Base-by-base conservation (phyloP, 2,113 vertebrate species). In the Cepphus grylle region DNA sequence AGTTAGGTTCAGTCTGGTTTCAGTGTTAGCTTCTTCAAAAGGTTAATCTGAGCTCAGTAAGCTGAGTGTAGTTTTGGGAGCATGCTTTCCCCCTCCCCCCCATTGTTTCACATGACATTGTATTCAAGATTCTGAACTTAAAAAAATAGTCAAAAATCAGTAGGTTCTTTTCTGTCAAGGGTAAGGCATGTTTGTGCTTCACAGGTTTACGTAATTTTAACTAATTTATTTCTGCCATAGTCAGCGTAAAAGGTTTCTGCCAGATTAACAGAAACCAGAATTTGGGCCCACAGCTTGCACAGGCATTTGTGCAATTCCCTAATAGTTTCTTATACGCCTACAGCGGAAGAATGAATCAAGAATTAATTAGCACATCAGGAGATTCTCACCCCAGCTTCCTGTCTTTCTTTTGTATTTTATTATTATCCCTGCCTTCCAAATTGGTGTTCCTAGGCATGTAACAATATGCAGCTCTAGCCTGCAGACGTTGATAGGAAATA, bases 311-410 rank as follows among this genome's bases (percentile, higher is more conserved):
- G 94, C 81, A 91, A 88, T 96, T 95, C 86, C 65, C 22, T 94
- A 86, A 87, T 85, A 94, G 58, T 86, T 95, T 96, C 93, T 96
- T 91, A 62, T 47, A 90, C 0, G 55, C 96, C 84, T 95, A 53
- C 91, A 96, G 91, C 7, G 0, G 87, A 94, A 97, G 86, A 95
- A 89, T 93, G 93, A 94, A 95, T 94, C 94, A 91, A 89, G 86
- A 96, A 95, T 92, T 97, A 95, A 97, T 96, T 97, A 94, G 81
- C 50, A 89, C 88, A 96, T 89, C 70, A 87, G 66, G 90, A 95
- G 89, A 94, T 94, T 97, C 94, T 94, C 96, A 94, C 96, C 78
- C 86, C 78, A 62, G 95, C 91, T 97, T 97, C 95, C 94, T 94
- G 89, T 71, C 88, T 86, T 90, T 95, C 96, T 89, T 96, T 94